These are phyloP conservation scores for Lutjanus argentimaculatus DNA, from an alignment of 2,797 vertebrate genomes.

Conservation along the genomic window DNA sequence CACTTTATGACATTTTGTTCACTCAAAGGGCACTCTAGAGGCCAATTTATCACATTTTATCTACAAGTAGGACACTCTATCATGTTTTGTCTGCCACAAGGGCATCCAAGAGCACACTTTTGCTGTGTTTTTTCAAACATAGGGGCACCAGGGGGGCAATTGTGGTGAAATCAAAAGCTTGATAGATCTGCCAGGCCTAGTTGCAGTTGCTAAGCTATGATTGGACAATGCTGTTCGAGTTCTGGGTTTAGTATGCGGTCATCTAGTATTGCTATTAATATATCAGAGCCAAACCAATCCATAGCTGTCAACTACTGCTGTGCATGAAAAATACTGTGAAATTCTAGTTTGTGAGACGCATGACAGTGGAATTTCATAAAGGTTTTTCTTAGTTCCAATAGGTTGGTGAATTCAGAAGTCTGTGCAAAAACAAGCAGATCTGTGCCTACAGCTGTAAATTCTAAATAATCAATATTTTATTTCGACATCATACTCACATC, in stretches of 20 bases:
- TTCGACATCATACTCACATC: background rate
- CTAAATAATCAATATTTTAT: background rate
- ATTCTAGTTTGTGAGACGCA: background rate
- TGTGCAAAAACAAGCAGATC: background rate
- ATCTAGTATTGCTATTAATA: background rate
- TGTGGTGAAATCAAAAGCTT: no score
- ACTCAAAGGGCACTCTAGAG: no score
- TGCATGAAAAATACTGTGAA: background rate
- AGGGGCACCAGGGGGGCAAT: no score
- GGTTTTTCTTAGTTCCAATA: constrained; percentile 5
- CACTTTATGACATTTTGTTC: no score
- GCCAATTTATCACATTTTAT: no score
- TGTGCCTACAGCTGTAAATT: background rate
- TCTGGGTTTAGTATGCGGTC: background rate
- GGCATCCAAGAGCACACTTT: no score
- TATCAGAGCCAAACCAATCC: background rate
- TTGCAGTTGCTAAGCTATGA: background rate
- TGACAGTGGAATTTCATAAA: background rate
- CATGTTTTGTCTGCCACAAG: no score
- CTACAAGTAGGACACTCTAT: no score
- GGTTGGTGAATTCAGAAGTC: background rate
- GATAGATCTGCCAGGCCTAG: background rate
- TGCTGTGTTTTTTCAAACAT: no score
- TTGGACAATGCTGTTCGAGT: background rate
- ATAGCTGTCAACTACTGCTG: background rate